Conservation (phyloP, 2,797 vertebrate genomes). For the Chaetophractus vellerosus region DNA sequence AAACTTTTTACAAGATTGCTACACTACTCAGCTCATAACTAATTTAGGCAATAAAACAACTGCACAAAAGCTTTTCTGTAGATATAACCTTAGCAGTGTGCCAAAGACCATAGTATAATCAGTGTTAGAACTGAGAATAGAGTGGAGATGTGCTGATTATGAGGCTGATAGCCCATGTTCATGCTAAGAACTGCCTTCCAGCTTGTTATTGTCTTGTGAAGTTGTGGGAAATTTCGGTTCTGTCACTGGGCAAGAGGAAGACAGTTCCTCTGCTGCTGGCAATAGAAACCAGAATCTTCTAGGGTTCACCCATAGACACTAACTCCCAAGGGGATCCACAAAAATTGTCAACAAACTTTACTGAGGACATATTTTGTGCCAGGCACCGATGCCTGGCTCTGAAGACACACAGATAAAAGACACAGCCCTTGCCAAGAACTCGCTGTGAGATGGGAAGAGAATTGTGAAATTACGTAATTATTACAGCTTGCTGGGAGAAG, state of each 20-base stretch:
- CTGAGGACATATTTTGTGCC: neutral
- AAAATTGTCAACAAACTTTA: constrained; percentile 10
- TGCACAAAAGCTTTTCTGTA: neutral
- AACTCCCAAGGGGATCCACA: constrained; percentile 23
- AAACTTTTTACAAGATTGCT: constrained; percentile 1
- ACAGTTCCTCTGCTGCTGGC: neutral
- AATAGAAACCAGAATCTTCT: neutral
- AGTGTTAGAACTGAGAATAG: neutral
- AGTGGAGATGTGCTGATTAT: neutral
- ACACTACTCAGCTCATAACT: neutral
- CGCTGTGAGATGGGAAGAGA: neutral
- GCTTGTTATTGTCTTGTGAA: neutral
- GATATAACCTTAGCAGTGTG: neutral
- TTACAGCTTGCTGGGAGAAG: neutral
- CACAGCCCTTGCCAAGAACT: neutral
- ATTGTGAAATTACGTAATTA: neutral
- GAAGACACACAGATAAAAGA: neutral
- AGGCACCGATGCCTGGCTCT: neutral
- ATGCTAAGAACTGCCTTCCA: neutral
- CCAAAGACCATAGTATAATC: neutral
- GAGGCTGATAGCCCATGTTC: neutral
- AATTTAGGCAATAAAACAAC: neutral
- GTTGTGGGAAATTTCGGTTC: neutral
- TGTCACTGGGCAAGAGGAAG: neutral
- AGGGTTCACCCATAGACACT: neutral